Base-by-base conservation (phyloP, 2,888 invertebrate genomes). In the Leucozona laternaria region DNA sequence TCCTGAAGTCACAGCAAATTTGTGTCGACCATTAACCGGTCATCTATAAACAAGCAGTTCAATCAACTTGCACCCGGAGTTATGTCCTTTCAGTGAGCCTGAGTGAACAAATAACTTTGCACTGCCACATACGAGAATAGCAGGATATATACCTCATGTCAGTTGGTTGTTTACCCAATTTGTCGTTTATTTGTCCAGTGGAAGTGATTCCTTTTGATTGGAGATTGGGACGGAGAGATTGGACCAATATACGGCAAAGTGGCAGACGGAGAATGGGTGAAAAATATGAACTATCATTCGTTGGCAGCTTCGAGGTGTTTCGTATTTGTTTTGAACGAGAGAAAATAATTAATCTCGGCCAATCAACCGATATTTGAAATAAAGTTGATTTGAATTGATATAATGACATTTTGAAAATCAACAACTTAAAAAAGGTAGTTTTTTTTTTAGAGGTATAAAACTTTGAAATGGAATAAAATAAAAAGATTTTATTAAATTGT, bases 121-220 rank as follows among this genome's bases (percentile, higher is more conserved):
- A 57, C 40, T 20, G 43, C 45, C 55, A 17, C 70, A 28, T 45
- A 8, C 8, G 17, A 17, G 17, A 45, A 45, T 48, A 22, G 20
- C 20, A 50, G 20, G 31, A 53, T 15, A 34, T 37, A 11, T n/a
- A 31, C 45, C 40, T 50, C 15, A 34, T 20, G 31, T 15, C 43
- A 68, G 60, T 45, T 73, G 4, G 15, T 68, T 83, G 82, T 83
- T 83, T 83, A 83, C 37, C 58, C 82, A 83, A 68, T 78, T 83
- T 79, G 73, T 78, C 66, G 55, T 55, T 53, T 83, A 83, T 83
- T 83, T 78, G 68, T 45, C 40, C 68, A 73, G 20, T 53, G 22
- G 66, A 83, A 60, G 50, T 58, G 79, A 78, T 73, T 78, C 60
- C 62, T 57, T 55, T 77, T 68, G 68, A 71, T 71, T 77, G 55